Evolutionary conservation across 2,888 invertebrate species (phyloP).

Genomic region (Linyphia triangularis): DNA sequence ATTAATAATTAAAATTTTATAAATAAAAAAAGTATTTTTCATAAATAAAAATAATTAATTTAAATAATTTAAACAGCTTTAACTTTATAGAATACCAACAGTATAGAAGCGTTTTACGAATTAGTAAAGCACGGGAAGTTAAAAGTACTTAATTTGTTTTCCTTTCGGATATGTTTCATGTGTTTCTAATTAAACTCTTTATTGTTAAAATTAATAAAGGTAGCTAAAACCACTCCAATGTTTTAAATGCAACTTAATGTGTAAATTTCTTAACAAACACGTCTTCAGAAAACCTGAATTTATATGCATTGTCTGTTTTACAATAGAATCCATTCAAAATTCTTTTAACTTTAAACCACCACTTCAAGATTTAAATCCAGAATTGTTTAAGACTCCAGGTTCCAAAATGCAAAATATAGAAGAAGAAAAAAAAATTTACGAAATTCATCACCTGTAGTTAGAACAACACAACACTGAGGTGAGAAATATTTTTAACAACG

Average conservation of each 20-base stretch:
- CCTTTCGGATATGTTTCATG: not conserved
- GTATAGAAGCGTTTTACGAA: no score
- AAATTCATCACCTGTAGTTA: no score
- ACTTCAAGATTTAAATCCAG: not conserved
- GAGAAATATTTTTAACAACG: slow-evolving; percentile 10
- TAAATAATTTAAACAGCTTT: not conserved
- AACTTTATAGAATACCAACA: not conserved
- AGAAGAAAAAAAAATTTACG: not conserved
- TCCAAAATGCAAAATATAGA: not conserved
- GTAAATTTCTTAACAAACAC: not conserved
- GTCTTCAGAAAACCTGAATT: not conserved
- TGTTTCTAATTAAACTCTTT: not conserved
- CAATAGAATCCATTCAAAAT: not conserved
- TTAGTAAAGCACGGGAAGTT: not conserved
- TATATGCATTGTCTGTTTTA: not conserved
- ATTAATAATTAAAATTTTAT: no score
- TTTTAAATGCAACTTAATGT: no score
- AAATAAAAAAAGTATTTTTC: no score
- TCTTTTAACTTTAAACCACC: not conserved
- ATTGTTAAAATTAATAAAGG: not conserved
- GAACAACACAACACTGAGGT: not conserved
- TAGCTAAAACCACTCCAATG: not conserved
- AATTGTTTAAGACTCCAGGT: not conserved
- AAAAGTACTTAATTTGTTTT: not conserved
- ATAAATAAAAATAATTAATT: no score